Percentiles rank a stretch among this genome's conserved stretches.
These are phyloP conservation scores for Asbolus verrucosus DNA, from an alignment of 1,140 invertebrate genomes.

Conservation along the genomic window DNA sequence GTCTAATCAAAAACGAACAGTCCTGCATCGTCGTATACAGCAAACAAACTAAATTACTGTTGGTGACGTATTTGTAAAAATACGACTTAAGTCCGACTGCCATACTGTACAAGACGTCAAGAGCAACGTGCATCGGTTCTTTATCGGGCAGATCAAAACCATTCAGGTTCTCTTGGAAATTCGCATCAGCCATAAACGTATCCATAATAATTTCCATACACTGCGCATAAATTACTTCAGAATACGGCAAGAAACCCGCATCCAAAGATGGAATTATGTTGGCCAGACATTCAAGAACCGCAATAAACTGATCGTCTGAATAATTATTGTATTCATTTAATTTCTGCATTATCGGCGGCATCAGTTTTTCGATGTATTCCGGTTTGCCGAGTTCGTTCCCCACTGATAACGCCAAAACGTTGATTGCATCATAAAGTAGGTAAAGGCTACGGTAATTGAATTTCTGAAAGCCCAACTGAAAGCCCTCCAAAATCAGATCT, in stretches of 20 bases:
- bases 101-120: constrained; percentile 94
- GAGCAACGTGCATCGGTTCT: constrained; percentile 98
- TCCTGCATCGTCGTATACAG: constrained; percentile 99
- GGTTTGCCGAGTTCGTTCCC: constrained; percentile 96
- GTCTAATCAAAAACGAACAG: constrained; percentile 95
- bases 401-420: constrained; percentile 96
- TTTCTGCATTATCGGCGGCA: constrained; percentile 98
- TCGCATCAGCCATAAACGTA: constrained; percentile 80
- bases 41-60: constrained; percentile 94
- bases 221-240: constrained; percentile 94
- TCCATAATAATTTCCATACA: constrained; percentile 97
- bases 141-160: constrained; percentile 94
- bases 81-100: constrained; percentile 95
- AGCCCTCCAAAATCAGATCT: constrained; percentile 93
- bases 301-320: constrained; percentile 95
- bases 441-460: constrained; percentile 97
- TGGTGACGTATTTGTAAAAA: constrained; percentile 91
- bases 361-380: constrained; percentile 94
- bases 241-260: constrained; percentile 96
- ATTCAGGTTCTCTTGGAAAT: constrained; percentile 88
- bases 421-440: constrained; percentile 98
- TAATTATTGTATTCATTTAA: constrained; percentile 95
- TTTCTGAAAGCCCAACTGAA: constrained; percentile 96
- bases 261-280: constrained; percentile 97
- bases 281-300: constrained; percentile 95